A percentile compares a stretch with the other conserved stretches of the same genome.
Conservation (phyloP, 2,888 invertebrate genomes). For the Parasteatoda lunata region DNA sequence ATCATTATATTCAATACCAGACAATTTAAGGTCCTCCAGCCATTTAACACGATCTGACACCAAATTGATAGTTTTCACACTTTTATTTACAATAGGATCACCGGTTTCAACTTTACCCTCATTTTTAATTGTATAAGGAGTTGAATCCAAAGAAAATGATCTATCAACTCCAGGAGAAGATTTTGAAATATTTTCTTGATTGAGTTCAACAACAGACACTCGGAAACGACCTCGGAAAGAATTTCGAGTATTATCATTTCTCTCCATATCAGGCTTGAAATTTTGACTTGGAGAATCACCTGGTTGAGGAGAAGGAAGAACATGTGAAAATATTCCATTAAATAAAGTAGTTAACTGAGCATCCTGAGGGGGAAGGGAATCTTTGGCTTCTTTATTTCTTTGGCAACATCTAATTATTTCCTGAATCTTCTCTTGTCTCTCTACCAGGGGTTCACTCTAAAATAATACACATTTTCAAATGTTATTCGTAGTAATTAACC, state of each 20-base stretch:
- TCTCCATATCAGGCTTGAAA: not conserved
- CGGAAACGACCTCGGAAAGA: constrained; percentile 46
- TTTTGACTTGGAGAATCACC: not conserved
- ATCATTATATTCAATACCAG: constrained; percentile 16
- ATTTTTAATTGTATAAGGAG: constrained; percentile 17
- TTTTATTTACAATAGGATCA: not conserved
- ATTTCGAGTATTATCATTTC: constrained; percentile 3
- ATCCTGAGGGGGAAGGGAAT: constrained; percentile 60
- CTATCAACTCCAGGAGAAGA: constrained; percentile 10
- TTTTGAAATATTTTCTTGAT: constrained; percentile 10
- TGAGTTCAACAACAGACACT: constrained; percentile 44
- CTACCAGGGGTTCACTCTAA: constrained; percentile 74
- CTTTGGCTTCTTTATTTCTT: constrained; percentile 73
- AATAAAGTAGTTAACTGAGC: constrained; percentile 59
- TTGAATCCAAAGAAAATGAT: constrained; percentile 38
- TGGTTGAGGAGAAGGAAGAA: constrained; percentile 48
- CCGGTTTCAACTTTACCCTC: not conserved
- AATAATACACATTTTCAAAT: constrained; percentile 18
- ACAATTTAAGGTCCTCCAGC: constrained; percentile 38
- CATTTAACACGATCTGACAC: constrained; percentile 39
- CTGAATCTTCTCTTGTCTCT: constrained; percentile 75
- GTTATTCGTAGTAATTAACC: too few species aligned
- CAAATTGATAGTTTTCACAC: not conserved
- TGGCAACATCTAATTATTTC: constrained; percentile 75
- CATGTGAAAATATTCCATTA: constrained; percentile 64